Evolutionary conservation across 2,888 invertebrate genomes (phyloP), one percentile per base, ranked within the genome.

Genomic region (Podotricha telesiphe): DNA sequence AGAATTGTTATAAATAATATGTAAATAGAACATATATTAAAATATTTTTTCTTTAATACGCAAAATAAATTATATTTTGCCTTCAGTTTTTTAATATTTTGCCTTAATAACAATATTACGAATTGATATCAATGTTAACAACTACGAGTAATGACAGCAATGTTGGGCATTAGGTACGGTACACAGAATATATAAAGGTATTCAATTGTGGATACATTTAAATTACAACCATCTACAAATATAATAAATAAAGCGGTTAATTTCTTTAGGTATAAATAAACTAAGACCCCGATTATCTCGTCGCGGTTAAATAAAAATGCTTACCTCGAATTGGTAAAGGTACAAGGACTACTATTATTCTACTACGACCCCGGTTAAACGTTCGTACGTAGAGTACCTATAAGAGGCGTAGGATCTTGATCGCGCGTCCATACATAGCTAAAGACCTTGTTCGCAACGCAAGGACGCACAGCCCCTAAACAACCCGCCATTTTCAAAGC

Each of bases 391-490:
- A 76, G 76, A 80, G 83, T 92, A 55, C 17, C 55, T 55, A 92
- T 92, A 92, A 92, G 89, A 90, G 82, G 89, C 89, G 82, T 80
- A 84, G 88, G 87, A 86, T 76, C 78, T 76, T 77, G 78, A 82
- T 72, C 85, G 86, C 85, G 84, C 82, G 79, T 82, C 83, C 89
- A 88, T 82, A 88, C 80, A 86, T 81, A 86, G 87, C 84, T 80
- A 86, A 82, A 91, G 88, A 89, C 91, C 92, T 92, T 92, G 91
- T 83, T 80, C 83, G 80, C 88, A 78, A 80, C 88, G 87, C 92
- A 92, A 93, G 92, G 92, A 92, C 91, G 83, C 79, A 78, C 88
- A 86, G 88, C 91, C 88, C 89, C 87, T 84, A 85, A 86, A 77
- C 80, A 77, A 76, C 86, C 86, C 83, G 86, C 86, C 91, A 92